A percentile compares a stretch with the other conserved stretches of the same genome.
These are phyloP conservation scores for Aplysia californica DNA, from an alignment of 1,140 invertebrate genomes.

Conservation along the genomic window DNA sequence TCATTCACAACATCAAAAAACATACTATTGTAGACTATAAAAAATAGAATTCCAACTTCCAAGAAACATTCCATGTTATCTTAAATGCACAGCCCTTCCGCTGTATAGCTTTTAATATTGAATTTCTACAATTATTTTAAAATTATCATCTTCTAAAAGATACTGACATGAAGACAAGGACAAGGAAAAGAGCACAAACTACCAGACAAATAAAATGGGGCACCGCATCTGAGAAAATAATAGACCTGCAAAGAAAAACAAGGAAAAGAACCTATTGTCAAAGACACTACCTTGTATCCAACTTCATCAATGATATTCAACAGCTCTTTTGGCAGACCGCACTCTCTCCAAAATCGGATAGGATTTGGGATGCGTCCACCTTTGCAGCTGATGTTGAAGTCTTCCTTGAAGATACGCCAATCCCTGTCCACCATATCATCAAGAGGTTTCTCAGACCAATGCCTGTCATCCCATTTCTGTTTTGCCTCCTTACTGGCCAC, in stretches of 20 bases:
- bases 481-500: conserved; percentile 97
- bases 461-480: conserved; percentile 98
- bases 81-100: no score
- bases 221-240: not conserved
- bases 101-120: no score
- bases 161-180: no score
- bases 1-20: no score
- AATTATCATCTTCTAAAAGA: no score
- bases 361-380: conserved; percentile 98
- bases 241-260: no score
- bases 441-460: conserved; percentile 96
- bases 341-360: conserved; percentile 95
- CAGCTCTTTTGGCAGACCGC: conserved; percentile 90
- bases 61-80: no score
- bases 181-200: not conserved
- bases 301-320: conserved; percentile 95
- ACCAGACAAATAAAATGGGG: not conserved
- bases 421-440: conserved; percentile 99
- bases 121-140: no score
- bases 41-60: no score
- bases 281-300: conserved; percentile 88
- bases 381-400: conserved; percentile 99
- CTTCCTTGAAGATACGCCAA: conserved; percentile 99
- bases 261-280: no score
- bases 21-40: no score